Base-by-base conservation (phyloP, 2,888 invertebrate species). In the Drosophila mettleri region DNA sequence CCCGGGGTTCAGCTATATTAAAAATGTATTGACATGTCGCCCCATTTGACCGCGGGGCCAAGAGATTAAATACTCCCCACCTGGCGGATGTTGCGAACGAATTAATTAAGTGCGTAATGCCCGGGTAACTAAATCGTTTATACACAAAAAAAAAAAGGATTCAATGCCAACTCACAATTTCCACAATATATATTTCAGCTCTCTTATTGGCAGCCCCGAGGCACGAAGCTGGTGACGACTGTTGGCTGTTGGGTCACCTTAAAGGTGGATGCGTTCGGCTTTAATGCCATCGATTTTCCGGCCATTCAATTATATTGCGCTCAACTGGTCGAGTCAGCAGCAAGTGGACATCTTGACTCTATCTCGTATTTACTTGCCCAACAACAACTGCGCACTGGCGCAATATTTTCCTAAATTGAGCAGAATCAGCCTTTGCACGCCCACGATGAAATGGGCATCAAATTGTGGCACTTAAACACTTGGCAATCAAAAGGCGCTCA, bases 401-500 rank as follows among this genome's bases (percentile, higher is more conserved):
- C 45, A 27, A 31, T 22, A 52, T 46, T 58, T 45, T n/a, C 48
- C n/a, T 14, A 67, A 65, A 69, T 69, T 53, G 49, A 69, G 69
- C 60, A 48, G 52, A 34, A 69, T 68, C 70, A 69, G 69, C 60
- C 46, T 48, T 27, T 36, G 59, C 39, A 59, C 67, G 39, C 41
- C 59, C 59, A 22, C 38, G 36, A 10, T 43, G 63, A 62, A 62
- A 33, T 33, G 62, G 36, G 34, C 45, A 29, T 24, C 55, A 63
- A 71, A 57, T 71, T 71, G 72, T 71, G 55, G 55, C 69, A 69
- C 64, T 69, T 69, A 69, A n/a, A n/a, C n/a, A n/a, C n/a, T n/a
- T 52, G 72, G 69, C 72, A 52, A 69, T 71, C 72, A 48, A 45
- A 55, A 36, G 72, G 33, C 48, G 20, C 48, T 62, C 10, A 31